phyloP scores from a whole-genome alignment of 2,113 vertebrate species.

The Peromyscus californicus region DNA sequence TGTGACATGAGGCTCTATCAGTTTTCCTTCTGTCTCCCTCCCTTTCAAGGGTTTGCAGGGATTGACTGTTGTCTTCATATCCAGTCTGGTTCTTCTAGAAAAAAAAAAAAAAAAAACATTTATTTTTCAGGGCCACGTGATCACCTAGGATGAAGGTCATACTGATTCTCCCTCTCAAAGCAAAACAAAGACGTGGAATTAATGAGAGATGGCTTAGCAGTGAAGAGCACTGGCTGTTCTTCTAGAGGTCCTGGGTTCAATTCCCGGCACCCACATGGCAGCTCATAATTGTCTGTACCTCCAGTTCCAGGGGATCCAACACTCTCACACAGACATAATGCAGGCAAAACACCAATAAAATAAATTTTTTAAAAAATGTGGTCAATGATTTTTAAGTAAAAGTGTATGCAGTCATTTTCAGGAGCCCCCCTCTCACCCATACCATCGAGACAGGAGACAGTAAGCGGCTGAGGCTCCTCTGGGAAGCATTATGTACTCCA shows the following conservation, averaged over 20 bases:
- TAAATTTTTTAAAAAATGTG: no score
- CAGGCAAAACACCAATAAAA: no score
- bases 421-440: not conserved
- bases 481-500: not conserved
- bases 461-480: not conserved
- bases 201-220: not conserved
- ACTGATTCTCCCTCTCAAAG: conserved; percentile 9
- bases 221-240: no score
- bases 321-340: no score
- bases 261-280: no score
- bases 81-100: not conserved
- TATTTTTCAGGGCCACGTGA: not conserved
- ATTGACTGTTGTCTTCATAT: not conserved
- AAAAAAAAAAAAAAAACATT: not conserved
- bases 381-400: not conserved
- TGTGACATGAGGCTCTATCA: not conserved
- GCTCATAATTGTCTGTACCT: no score
- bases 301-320: no score
- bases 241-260: no score
- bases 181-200: not conserved
- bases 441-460: not conserved
- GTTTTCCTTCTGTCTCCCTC: not conserved
- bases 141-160: not conserved
- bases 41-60: not conserved
- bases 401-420: not conserved